Percentiles rank a stretch among this genome's conserved stretches.
Evolutionary conservation across 2,113 vertebrate genomes (phyloP).

Genomic region (Zonotrichia leucophrys): DNA sequence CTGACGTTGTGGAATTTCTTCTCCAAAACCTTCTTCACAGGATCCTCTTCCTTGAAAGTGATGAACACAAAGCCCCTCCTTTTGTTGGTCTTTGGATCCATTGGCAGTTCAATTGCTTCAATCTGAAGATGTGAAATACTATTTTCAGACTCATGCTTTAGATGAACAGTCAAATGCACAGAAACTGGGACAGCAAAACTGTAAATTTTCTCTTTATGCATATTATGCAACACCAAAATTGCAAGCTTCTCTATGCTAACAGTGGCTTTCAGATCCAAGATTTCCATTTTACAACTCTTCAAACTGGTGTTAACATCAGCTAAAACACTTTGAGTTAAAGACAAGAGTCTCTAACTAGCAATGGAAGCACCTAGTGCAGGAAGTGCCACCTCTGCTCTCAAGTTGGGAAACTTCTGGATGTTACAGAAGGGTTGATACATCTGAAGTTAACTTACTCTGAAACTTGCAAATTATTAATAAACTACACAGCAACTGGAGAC

Average conservation of each 20-base stretch:
- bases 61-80: constrained; percentile 98
- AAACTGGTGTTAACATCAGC: background rate
- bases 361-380: background rate
- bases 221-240: background rate
- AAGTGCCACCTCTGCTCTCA: background rate
- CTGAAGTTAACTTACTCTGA: background rate
- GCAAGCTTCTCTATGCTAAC: background rate
- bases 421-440: background rate
- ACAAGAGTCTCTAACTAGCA: background rate
- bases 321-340: background rate
- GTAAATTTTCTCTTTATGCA: background rate
- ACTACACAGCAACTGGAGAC: background rate
- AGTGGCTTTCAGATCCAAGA: background rate
- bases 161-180: background rate
- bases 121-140: constrained; percentile 77
- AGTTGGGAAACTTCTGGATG: background rate
- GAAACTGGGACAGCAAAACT: background rate
- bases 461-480: background rate
- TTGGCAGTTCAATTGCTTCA: constrained; percentile 95
- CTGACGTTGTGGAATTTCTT: constrained; percentile 96
- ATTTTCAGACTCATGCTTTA: background rate
- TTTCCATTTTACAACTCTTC: background rate
- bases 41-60: constrained; percentile 94
- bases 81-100: constrained; percentile 98
- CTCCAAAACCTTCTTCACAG: constrained; percentile 93